A percentile compares a stretch with the other conserved stretches of the same genome.
Evolutionary conservation across 1,140 invertebrate species (phyloP).

Genomic region (Oppia nitens): DNA sequence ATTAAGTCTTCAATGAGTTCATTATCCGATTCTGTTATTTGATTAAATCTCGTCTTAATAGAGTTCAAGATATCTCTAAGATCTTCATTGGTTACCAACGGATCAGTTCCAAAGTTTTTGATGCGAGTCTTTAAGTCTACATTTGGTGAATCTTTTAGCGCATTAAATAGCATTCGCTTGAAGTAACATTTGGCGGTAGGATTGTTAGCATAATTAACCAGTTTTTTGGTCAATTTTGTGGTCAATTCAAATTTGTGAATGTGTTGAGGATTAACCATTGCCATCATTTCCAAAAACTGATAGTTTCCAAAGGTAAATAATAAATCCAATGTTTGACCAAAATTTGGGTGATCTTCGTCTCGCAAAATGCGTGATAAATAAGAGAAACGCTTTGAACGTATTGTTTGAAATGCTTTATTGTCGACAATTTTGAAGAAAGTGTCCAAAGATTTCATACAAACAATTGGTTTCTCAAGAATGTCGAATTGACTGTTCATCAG

Average conservation of each 20-base stretch:
- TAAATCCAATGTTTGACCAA: background rate
- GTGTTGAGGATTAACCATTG: background rate
- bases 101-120: background rate
- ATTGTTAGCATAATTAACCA: background rate
- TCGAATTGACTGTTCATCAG: background rate
- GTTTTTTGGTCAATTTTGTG: background rate
- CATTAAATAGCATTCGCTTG: background rate
- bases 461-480: background rate
- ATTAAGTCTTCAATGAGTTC: no score
- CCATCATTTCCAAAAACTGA: background rate
- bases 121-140: background rate
- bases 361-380: background rate
- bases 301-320: background rate
- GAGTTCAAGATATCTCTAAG: background rate
- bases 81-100: background rate
- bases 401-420: background rate
- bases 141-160: background rate
- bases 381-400: background rate
- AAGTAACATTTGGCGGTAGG: background rate
- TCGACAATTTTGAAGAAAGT: background rate
- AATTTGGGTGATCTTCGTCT: background rate
- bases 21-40: background rate
- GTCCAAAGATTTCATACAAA: background rate
- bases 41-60: background rate
- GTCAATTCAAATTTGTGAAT: background rate